phyloP scores from a whole-genome alignment of 2,113 vertebrate genomes.

The Caloenas nicobarica region DNA sequence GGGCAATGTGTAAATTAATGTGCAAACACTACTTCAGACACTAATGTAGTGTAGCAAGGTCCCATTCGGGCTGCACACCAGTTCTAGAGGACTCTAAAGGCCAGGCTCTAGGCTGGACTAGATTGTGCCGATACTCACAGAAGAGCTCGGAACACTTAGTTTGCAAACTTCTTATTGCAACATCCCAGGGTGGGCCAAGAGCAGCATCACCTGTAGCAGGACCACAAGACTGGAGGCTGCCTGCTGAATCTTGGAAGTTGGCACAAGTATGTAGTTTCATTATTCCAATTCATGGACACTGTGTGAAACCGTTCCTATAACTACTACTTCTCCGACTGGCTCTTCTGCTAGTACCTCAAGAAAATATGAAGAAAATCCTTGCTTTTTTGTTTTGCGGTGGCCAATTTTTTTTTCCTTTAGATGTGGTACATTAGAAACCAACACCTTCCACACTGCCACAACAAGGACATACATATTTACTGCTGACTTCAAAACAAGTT shows the following conservation, averaged over 20 bases:
- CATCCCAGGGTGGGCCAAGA: background rate
- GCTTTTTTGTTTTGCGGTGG: background rate
- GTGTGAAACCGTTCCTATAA: background rate
- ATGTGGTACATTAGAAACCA: background rate
- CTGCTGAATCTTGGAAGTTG: background rate
- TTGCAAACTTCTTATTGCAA: background rate
- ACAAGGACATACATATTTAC: background rate
- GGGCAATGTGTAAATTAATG: background rate
- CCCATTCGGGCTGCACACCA: background rate
- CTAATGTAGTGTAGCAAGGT: fast-evolving
- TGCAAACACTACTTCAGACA: background rate
- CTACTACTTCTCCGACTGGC: background rate
- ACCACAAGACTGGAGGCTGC: background rate
- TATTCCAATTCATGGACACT: background rate
- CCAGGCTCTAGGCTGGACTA: background rate
- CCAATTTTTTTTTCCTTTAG: background rate
- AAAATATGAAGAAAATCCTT: background rate
- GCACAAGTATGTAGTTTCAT: fast-evolving
- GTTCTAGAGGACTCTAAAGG: background rate
- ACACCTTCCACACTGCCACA: background rate
- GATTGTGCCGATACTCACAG: background rate
- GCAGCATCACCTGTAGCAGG: background rate
- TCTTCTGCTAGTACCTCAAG: background rate
- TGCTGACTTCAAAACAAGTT: background rate
- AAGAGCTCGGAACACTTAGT: background rate